These are phyloP conservation scores for Actinostola sp. DNA, from an alignment of 92 coral and sea anemone genomes.

Conservation along the genomic window DNA sequence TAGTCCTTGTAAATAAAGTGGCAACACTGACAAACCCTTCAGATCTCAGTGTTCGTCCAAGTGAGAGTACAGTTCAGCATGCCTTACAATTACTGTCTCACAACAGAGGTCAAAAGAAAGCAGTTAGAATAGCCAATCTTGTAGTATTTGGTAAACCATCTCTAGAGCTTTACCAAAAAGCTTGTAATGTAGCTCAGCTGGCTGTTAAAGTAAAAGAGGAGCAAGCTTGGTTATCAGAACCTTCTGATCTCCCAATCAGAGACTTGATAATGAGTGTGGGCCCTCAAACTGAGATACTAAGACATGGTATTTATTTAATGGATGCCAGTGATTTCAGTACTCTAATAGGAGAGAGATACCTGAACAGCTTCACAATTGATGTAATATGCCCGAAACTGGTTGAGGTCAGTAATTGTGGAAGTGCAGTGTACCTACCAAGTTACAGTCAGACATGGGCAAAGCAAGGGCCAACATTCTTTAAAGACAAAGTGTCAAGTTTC, in stretches of 20 bases:
- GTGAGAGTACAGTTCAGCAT: constrained; percentile 35
- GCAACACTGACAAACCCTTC: background rate
- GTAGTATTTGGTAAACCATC: constrained; percentile 1
- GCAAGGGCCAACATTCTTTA: constrained; percentile 14
- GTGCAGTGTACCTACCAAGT: constrained; percentile 31
- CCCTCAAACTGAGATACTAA: constrained; percentile 25
- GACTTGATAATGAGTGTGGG: constrained; percentile 16
- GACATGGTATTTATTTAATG: constrained; percentile 29
- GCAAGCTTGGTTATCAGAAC: background rate
- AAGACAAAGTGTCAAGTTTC: constrained; percentile 5
- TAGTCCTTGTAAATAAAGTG: background rate
- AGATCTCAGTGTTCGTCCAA: constrained; percentile 15
- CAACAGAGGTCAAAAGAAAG: background rate
- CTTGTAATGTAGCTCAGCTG: constrained; percentile 4
- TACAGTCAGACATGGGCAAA: constrained; percentile 33
- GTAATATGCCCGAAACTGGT: constrained; percentile 7
- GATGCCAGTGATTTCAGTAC: constrained; percentile 26
- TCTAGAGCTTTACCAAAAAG: background rate
- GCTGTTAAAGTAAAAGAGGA: constrained; percentile 14
- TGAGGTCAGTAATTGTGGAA: background rate
- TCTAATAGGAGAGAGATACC: constrained; percentile 5
- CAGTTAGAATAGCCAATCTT: background rate
- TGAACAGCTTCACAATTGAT: constrained; percentile 7
- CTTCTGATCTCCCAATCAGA: background rate
- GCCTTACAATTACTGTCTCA: constrained; percentile 36